Evolutionary conservation across 2,797 vertebrate genomes (phyloP), one percentile per base, ranked within the genome.

Genomic region (Falco berigora): DNA sequence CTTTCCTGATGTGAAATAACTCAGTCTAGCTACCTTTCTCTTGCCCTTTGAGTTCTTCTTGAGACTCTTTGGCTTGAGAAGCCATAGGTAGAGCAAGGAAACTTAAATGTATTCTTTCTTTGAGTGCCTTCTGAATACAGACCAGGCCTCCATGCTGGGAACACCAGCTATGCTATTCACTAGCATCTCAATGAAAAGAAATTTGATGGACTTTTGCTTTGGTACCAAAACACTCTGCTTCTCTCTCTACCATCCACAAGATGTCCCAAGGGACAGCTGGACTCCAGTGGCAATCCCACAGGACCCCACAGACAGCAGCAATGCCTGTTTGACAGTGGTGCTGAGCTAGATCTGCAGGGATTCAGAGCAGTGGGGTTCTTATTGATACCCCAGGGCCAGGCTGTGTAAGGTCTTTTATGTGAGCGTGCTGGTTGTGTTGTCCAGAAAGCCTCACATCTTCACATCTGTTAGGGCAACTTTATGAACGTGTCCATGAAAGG

Each of bases 331-430:
- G 28, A 34, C 27, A 34, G 52, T 16, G n/a, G 47, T 53, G 34
- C 36, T 91, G 53, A 68, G 58, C 36, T 36, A 25, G 21, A 67
- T 49, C 69, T 67, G 53, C 22, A 42, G n/a, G 20, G 38, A 34
- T 21, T 53, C 1, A 0, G 72, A 32, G 66, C 46, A 44, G 6
- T 4, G 34, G 19, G 38, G 47, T 12, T 72, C 44, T 15, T 61
- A 46, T n/a, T 46, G 68, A 30, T 44, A 19, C 5, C 34, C 24
- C 40, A 76, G 40, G 46, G 56, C 19, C 50, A 44, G 69, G 24
- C 46, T 77, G 1, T 18, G 19, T 56, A 21, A 38, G 6, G 25
- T 59, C 61, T 46, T n/a, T 20, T 5, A 0, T 1, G 1, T 36
- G 38, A 88, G 34, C 34, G 24, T 20, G 53, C 63, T 82, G 50